phyloP scores from a whole-genome alignment of 2,113 vertebrate genomes.

The Sceloporus tristichus region DNA sequence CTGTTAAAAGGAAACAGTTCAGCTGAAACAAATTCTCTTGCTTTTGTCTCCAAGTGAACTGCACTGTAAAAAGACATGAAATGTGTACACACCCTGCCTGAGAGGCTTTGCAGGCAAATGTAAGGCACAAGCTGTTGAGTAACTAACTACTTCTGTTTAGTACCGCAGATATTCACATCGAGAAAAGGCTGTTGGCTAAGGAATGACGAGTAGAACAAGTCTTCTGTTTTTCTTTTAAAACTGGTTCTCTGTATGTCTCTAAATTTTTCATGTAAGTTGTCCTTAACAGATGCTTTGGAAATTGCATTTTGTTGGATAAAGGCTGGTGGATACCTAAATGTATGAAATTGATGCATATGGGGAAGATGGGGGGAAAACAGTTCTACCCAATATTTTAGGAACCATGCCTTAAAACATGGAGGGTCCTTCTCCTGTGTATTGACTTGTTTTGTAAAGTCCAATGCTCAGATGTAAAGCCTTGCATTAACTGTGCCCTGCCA shows the following conservation, averaged over 20 bases:
- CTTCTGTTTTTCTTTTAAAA: slow-evolving; percentile 51
- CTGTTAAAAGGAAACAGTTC: slow-evolving; percentile 77
- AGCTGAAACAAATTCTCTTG: slow-evolving; percentile 81
- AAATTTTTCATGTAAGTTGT: slow-evolving; percentile 75
- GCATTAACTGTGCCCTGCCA: too few relatives aligned
- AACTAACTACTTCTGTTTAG: slow-evolving; percentile 68
- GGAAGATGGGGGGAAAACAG: slow-evolving; percentile 18
- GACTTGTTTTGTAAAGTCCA: too few relatives aligned
- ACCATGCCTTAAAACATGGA: slow-evolving; percentile 22
- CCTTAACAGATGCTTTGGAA: slow-evolving; percentile 68
- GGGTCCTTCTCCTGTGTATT: neutral
- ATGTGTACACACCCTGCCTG: slow-evolving; percentile 62
- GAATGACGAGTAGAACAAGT: slow-evolving; percentile 70
- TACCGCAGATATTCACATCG: slow-evolving; percentile 64
- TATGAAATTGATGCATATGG: slow-evolving; percentile 29
- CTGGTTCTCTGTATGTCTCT: slow-evolving; percentile 66
- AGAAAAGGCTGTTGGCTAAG: slow-evolving; percentile 71
- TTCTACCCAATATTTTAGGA: slow-evolving; percentile 45
- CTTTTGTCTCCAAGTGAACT: slow-evolving; percentile 81
- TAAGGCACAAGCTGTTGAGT: slow-evolving; percentile 64
- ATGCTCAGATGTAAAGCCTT: too few relatives aligned
- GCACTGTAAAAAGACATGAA: slow-evolving; percentile 76
- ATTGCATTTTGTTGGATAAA: slow-evolving; percentile 50
- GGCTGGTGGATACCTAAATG: slow-evolving; percentile 46
- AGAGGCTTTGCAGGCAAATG: slow-evolving; percentile 72